Percentiles rank a stretch among this genome's conserved stretches.
Evolutionary conservation across 2,888 invertebrate species (phyloP).

Genomic region (Emmelina monodactyla): DNA sequence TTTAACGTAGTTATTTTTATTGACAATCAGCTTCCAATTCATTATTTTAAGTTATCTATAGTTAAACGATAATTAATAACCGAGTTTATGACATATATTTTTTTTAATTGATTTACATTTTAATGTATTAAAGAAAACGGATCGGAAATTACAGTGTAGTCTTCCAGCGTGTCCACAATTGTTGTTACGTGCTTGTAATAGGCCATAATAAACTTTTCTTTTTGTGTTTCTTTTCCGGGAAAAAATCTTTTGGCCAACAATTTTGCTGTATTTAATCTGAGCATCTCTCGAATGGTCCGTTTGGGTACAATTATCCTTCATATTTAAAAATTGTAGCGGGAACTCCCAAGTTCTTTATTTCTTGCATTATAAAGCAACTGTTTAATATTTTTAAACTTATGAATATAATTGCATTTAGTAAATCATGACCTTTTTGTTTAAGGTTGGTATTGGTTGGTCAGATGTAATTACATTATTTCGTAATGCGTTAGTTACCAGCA

Average conservation of each 20-base stretch:
- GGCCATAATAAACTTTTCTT: neutral
- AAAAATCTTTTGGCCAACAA: neutral
- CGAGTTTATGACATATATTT: neutral
- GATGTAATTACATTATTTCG: too few species aligned
- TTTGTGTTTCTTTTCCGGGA: neutral
- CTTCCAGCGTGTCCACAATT: neutral
- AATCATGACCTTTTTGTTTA: too few species aligned
- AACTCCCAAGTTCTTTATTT: too few species aligned
- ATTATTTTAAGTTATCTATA: neutral
- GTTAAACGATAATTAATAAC: neutral
- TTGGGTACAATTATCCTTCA: constrained; percentile 4
- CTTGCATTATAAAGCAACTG: too few species aligned
- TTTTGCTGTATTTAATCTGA: constrained; percentile 2
- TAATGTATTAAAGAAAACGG: neutral
- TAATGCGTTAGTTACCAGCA: too few species aligned
- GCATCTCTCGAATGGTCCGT: constrained; percentile 2
- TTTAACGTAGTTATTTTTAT: too few species aligned
- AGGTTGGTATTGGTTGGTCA: too few species aligned
- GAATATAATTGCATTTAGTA: too few species aligned
- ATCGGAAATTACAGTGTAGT: neutral
- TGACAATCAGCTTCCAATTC: neutral
- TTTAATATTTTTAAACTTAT: too few species aligned
- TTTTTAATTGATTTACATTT: neutral
- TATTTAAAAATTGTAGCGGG: too few species aligned
- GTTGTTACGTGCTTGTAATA: neutral